Evolutionary conservation across 30 jellyfish, hydroid and myxozoan genomes (phyloP), one percentile per base, ranked within the genome.

Genomic region (Chironex yamaguchii): DNA sequence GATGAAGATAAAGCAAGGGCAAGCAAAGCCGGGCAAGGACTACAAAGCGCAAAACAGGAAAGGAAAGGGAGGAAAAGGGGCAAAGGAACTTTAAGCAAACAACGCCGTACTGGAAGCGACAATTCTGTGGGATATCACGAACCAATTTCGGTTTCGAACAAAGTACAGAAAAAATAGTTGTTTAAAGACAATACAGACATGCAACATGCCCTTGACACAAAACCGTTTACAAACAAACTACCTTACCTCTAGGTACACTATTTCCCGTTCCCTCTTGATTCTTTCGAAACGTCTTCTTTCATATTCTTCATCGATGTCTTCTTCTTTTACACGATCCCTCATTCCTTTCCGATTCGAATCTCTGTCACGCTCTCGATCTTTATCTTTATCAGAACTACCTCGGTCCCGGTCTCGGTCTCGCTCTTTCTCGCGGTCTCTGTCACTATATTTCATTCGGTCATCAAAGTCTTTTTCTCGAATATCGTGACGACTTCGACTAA

Each of bases 231-330:
- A n/a, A n/a, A n/a, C n/a, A n/a, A n/a, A n/a, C n/a, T n/a, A n/a
- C n/a, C 1, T 30, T 34, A 92, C 99, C 93, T 89, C 99, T 28
- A 67, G 22, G 70, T 69, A 95, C 0, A 86, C 85, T 30, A 75
- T 74, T 27, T 95, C 99, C 63, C 85, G 89, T 21, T 85, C 97
- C 35, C 96, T 70, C 70, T 86, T 89, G 14, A 80, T 87, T 26
- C 97, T 88, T 54, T 95, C 99, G 36, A 95, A 27, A 53, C 99
- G 53, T 62, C 97, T 85, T 62, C 84, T 84, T 48, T 95, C 99
- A 62, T 84, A 85, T 30, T 85, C 97, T 3, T 79, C 97, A 21
- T 95, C 99, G 35, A 88, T 95, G 12, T 88, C 98, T 1, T 87
- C 96, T 25, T 62, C 97, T 28, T 51, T 53, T 3, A 11, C 31